phyloP scores from a whole-genome alignment of 2,113 vertebrate species.

The Chlorodrepanis virens region DNA sequence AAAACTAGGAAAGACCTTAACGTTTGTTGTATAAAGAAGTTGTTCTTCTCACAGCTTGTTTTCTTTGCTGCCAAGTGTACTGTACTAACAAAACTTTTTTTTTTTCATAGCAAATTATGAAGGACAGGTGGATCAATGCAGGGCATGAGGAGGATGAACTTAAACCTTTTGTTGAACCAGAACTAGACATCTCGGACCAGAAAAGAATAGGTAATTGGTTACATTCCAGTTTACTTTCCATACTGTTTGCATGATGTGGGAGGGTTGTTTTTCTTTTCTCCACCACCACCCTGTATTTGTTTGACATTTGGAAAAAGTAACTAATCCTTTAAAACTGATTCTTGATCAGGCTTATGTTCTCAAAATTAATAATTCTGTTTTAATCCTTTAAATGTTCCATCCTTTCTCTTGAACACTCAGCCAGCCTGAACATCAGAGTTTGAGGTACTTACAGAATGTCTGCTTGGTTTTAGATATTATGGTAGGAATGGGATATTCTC shows the following conservation, averaged over 20 bases:
- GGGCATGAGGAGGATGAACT: slow-evolving; percentile 96
- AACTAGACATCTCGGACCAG: slow-evolving; percentile 94
- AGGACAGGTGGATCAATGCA: slow-evolving; percentile 98
- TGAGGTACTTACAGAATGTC: neutral
- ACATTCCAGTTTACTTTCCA: too few relatives aligned
- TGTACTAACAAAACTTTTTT: neutral
- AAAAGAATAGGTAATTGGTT: slow-evolving; percentile 91
- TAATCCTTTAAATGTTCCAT: neutral
- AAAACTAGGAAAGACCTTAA: neutral
- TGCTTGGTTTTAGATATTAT: slow-evolving; percentile 86
- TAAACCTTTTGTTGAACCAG: slow-evolving; percentile 93
- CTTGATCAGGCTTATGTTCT: neutral
- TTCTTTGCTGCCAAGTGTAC: neutral
- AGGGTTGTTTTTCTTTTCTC: neutral
- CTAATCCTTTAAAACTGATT: neutral
- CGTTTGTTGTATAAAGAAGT: neutral
- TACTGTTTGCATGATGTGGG: neutral
- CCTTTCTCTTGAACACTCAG: neutral
- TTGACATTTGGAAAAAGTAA: neutral
- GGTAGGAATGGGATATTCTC: slow-evolving; percentile 97
- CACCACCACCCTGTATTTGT: neutral
- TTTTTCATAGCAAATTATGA: slow-evolving; percentile 94
- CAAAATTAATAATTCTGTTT: neutral
- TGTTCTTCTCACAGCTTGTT: neutral
- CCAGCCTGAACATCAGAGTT: neutral